A percentile compares a stretch with the other conserved stretches of the same genome.
These are phyloP conservation scores for Yasuhikotakia modesta DNA, from an alignment of 2,797 vertebrate genomes.

Conservation along the genomic window DNA sequence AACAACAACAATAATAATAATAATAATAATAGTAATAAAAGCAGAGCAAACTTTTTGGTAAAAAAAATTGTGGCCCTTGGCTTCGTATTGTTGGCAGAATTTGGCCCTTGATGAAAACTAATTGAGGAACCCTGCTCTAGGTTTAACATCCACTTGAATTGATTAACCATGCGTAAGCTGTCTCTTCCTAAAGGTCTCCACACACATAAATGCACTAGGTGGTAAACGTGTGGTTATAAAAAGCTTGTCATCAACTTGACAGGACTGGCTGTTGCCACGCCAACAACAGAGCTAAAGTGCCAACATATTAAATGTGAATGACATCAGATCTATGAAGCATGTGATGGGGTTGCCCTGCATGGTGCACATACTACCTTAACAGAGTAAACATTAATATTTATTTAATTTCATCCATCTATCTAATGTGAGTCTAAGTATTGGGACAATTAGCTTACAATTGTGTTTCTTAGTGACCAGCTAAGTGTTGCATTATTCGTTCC, in stretches of 20 bases:
- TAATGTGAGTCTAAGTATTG: neutral
- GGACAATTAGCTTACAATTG: too few relatives aligned
- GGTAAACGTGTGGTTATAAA: conserved; percentile 44
- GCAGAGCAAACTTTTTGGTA: too few relatives aligned
- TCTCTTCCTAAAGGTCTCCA: conserved; percentile 7
- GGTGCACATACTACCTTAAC: neutral
- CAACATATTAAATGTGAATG: conserved; percentile 3
- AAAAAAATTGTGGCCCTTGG: too few relatives aligned
- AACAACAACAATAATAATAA: too few relatives aligned
- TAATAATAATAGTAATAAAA: too few relatives aligned
- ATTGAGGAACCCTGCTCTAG: too few relatives aligned
- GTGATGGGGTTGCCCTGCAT: neutral
- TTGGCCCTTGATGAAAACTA: too few relatives aligned
- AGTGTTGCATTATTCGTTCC: too few relatives aligned
- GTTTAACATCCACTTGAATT: neutral
- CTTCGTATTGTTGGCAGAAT: too few relatives aligned
- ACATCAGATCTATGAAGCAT: conserved; percentile 21
- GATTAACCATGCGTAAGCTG: neutral
- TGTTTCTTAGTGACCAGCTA: too few relatives aligned
- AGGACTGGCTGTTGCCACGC: conserved; percentile 62
- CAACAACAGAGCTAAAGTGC: conserved; percentile 54
- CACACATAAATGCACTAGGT: conserved; percentile 22
- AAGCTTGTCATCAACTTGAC: conserved; percentile 52
- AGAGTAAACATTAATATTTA: neutral
- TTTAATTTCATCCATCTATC: too few relatives aligned